Evolutionary conservation across 1,140 invertebrate genomes (phyloP).

Genomic region (Anoplolepis gracilipes): DNA sequence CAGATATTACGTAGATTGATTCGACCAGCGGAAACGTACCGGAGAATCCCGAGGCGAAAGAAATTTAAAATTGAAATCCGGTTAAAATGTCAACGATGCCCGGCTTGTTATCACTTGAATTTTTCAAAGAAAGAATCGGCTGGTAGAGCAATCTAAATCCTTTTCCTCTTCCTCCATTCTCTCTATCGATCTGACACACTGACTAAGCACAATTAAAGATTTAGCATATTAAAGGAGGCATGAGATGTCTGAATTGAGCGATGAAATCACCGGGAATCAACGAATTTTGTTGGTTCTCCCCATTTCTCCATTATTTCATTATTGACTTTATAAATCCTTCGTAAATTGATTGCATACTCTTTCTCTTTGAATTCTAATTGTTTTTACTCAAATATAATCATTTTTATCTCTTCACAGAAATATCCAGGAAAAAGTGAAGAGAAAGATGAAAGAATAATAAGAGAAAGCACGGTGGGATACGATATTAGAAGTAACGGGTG

Average conservation of each 20-base stretch:
- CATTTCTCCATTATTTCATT: neutral
- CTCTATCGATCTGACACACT: constrained; percentile 11
- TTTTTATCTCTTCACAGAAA: neutral
- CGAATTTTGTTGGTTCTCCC: neutral
- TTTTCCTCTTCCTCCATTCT: constrained; percentile 7
- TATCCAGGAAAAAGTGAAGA: constrained; percentile 4
- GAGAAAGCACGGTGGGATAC: constrained; percentile 9
- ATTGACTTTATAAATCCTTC: constrained; percentile 15
- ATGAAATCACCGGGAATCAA: neutral
- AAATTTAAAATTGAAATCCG: constrained; percentile 76
- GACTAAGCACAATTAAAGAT: constrained; percentile 63
- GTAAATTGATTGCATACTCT: constrained; percentile 12
- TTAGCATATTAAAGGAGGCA: constrained; percentile 59
- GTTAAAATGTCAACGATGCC: constrained; percentile 70
- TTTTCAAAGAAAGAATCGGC: constrained; percentile 65
- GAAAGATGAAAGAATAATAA: constrained; percentile 46
- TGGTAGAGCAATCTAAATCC: constrained; percentile 59
- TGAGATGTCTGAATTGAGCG: constrained; percentile 44
- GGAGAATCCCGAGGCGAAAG: constrained; percentile 24
- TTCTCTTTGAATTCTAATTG: constrained; percentile 27
- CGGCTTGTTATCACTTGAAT: constrained; percentile 72
- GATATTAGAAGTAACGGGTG: constrained; percentile 47
- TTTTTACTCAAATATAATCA: constrained; percentile 6
- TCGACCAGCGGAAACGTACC: constrained; percentile 38
- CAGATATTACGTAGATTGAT: constrained; percentile 69